Conservation (phyloP, 2,797 vertebrate genomes). For the Hafferia zeledoni region DNA sequence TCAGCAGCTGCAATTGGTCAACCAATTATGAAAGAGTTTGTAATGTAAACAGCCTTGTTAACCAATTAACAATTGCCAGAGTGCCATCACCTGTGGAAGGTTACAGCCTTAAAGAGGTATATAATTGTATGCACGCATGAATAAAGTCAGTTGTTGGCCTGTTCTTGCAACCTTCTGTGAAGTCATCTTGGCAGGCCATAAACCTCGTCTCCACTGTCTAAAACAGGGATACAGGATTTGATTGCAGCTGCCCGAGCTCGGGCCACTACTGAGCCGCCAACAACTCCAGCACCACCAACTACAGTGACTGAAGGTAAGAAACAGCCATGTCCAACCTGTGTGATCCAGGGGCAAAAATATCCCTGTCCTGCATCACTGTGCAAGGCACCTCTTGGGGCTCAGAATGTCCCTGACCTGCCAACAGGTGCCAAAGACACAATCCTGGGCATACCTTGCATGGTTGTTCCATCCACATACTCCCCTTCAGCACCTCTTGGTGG, state of each 20-base stretch:
- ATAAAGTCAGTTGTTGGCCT: too few species aligned
- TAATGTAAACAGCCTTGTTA: too few species aligned
- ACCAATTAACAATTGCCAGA: too few species aligned
- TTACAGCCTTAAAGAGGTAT: too few species aligned
- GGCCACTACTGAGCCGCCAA: fast-evolving
- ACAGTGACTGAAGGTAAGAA: fast-evolving
- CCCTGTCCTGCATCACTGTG: neutral
- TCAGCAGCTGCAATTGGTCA: too few species aligned
- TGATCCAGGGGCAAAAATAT: neutral
- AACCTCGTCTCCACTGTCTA: too few species aligned
- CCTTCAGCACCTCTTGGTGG: neutral
- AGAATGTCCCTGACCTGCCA: neutral
- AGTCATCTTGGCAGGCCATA: too few species aligned
- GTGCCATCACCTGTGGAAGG: too few species aligned
- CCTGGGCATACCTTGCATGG: too few species aligned
- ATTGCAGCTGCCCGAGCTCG: neutral
- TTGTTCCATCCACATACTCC: fast-evolving
- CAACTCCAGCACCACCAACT: fast-evolving
- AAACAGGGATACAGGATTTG: neutral
- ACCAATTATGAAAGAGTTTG: too few species aligned
- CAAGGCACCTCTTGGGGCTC: neutral
- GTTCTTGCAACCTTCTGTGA: too few species aligned
- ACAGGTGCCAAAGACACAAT: neutral
- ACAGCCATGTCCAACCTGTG: neutral
- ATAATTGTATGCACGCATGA: too few species aligned